Base-by-base conservation (phyloP, 2,888 invertebrate species). In the Heliconius erato region DNA sequence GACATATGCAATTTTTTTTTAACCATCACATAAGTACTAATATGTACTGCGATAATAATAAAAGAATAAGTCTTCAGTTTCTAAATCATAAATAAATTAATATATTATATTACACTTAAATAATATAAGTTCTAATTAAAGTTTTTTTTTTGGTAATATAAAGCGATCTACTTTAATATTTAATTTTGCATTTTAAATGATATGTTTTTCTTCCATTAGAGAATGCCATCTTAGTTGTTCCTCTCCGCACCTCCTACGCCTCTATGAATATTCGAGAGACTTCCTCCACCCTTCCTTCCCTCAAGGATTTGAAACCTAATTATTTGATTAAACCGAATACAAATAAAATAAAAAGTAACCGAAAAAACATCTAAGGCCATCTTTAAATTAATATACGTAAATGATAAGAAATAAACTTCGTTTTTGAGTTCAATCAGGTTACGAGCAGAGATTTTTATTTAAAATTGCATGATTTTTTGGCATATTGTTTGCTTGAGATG, bases 391-490 rank as follows among this genome's bases (percentile, higher is more conserved):
- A 85, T 89, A 85, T 88, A 88, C 87, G 86, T 88, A 90, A 89
- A 85, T 88, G 90, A 90, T 89, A 90, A 86, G 84, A 82, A 81
- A 78, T 85, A 84, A 81, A 83, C 74, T 85, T 83, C 68, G 85
- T 86, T 54, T 63, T 85, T 82, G 83, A 88, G 85, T 87, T 82
- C 86, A 86, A 86, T 88, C 88, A 85, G 87, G 87, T 88, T 91
- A 87, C 90, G 94, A 94, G 94, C 94, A 95, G 94, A 94, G 94
- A 92, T 94, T 93, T 90, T 87, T 89, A 87, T 87, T 81, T 79
- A 79, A 79, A 80, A 76, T 87, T 92, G 93, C 92, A 92, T 93
- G 93, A 87, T 88, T 89, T 91, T 89, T 87, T 87, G 88, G 88
- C 87, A 87, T 86, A 81, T 80, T 84, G 82, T 86, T 85, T 85